Conservation (phyloP, 35 echinoderm and acorn worm genomes). For the Nesometra sesokonis region DNA sequence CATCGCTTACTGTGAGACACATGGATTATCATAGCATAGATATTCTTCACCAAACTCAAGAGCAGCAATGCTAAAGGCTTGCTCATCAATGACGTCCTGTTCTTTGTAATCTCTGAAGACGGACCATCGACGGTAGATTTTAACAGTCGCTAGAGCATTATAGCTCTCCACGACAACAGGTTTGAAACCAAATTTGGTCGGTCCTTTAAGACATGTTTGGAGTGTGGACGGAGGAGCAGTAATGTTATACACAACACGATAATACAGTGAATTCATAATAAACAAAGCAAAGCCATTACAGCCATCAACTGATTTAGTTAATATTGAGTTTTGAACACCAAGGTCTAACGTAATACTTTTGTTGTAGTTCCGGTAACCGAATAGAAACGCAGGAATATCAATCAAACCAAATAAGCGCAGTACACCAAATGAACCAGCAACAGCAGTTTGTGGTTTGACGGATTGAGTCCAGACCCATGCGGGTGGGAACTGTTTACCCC, state of each 20-base stretch:
- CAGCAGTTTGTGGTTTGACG: constrained; percentile 26
- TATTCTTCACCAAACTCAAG: constrained; percentile 68
- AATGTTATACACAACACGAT: constrained; percentile 30
- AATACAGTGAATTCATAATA: not conserved
- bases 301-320: constrained; percentile 5
- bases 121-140: constrained; percentile 12
- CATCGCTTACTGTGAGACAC: too few species aligned
- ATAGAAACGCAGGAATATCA: constrained; percentile 40
- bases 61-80: constrained; percentile 18
- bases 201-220: constrained; percentile 56
- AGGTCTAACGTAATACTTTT: constrained; percentile 44
- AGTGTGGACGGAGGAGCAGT: constrained; percentile 21
- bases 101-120: not conserved
- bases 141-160: constrained; percentile 16
- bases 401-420: not conserved
- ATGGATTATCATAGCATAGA: constrained; percentile 51
- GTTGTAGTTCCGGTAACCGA: constrained; percentile 61
- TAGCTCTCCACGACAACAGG: constrained; percentile 51
- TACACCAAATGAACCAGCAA: constrained; percentile 64
- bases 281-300: constrained; percentile 41
- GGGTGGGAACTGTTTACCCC: constrained; percentile 70
- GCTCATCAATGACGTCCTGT: constrained; percentile 15
- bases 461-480: constrained; percentile 82
- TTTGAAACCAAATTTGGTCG: constrained; percentile 43
- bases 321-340: constrained; percentile 36